Evolutionary conservation across 2,113 vertebrate genomes (phyloP).

Genomic region (Alexandromys fortis): DNA sequence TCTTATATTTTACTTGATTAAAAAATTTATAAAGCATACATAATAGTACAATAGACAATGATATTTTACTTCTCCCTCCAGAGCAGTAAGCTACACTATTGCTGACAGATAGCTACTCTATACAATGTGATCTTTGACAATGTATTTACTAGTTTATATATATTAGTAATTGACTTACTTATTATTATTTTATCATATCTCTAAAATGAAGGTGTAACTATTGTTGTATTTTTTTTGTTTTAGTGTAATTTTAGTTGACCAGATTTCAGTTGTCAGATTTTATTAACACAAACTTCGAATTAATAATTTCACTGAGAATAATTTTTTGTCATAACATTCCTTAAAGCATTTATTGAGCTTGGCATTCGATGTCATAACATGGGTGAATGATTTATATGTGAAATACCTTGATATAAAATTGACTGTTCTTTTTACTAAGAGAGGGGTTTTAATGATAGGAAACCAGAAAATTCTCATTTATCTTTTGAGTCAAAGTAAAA

Average conservation of each 20-base stretch:
- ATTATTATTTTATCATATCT: neutral
- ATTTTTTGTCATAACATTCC: neutral
- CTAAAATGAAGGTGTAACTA: neutral
- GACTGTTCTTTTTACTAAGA: neutral
- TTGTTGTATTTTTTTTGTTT: neutral
- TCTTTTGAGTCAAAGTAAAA: neutral
- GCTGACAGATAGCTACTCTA: neutral
- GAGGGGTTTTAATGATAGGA: neutral
- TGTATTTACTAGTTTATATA: neutral
- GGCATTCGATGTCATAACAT: neutral
- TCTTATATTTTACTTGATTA: neutral
- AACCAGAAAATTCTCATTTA: neutral
- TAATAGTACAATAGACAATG: neutral
- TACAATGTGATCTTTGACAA: neutral
- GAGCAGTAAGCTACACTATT: neutral
- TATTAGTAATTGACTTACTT: neutral
- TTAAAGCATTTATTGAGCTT: neutral
- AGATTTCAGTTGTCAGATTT: neutral
- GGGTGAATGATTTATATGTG: neutral
- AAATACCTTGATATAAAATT: neutral
- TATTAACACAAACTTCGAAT: neutral
- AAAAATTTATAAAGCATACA: neutral
- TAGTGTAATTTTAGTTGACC: neutral
- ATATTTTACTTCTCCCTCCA: neutral
- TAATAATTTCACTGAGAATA: neutral